A percentile compares a stretch with the other conserved stretches of the same genome.
Evolutionary conservation across 2,888 invertebrate species (phyloP).

Genomic region (Lepidonotus clava): DNA sequence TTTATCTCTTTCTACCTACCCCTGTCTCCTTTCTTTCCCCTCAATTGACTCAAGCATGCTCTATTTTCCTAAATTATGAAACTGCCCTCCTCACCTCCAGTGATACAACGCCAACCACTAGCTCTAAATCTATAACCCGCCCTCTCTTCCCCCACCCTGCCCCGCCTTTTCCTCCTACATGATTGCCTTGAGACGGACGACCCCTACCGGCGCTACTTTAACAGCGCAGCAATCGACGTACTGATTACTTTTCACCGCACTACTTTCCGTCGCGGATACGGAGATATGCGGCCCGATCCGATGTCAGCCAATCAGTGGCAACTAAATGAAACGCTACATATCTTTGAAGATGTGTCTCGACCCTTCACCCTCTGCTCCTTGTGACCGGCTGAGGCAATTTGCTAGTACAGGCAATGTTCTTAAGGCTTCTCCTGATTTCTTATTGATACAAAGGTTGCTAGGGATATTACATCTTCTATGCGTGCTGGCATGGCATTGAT

Average conservation of each 20-base stretch:
- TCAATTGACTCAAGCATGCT: too few species aligned
- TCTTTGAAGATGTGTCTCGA: background rate
- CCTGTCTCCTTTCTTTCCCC: too few species aligned
- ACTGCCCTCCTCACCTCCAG: too few species aligned
- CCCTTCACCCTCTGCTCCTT: background rate
- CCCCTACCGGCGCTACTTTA: background rate
- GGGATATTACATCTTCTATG: too few species aligned
- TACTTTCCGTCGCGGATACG: background rate
- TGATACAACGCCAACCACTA: too few species aligned
- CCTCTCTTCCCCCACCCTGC: background rate
- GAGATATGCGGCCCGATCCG: background rate
- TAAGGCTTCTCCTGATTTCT: too few species aligned
- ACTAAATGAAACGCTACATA: background rate
- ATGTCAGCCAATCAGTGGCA: conserved; percentile 18
- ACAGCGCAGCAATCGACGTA: background rate
- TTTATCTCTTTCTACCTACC: too few species aligned
- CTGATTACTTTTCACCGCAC: background rate
- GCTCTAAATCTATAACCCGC: background rate
- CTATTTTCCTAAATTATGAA: too few species aligned
- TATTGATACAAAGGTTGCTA: too few species aligned
- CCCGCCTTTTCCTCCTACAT: background rate
- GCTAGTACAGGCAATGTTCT: background rate
- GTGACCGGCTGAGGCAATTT: background rate
- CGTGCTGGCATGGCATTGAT: too few species aligned
- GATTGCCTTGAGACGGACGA: background rate